Conservation (phyloP, 2,888 invertebrate species). For the Theretra japonica region DNA sequence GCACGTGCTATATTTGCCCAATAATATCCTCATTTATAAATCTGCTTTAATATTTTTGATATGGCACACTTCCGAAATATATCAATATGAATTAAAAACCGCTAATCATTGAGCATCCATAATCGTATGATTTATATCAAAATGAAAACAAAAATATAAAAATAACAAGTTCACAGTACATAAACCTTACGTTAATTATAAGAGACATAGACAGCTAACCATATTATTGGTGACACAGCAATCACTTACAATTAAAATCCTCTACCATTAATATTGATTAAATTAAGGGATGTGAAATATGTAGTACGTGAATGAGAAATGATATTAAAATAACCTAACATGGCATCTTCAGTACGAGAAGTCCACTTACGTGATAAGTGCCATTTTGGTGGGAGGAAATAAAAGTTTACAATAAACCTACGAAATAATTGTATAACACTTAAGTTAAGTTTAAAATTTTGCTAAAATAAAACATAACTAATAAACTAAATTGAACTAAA, state of each 20-base stretch:
- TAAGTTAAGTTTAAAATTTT: slow-evolving; percentile 83
- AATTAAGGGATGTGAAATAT: slow-evolving; percentile 57
- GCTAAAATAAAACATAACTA: slow-evolving; percentile 85
- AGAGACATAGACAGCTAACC: slow-evolving; percentile 75
- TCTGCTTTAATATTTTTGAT: slow-evolving; percentile 53
- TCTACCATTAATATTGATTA: slow-evolving; percentile 70
- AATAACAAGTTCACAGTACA: slow-evolving; percentile 56
- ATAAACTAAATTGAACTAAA: slow-evolving; percentile 85
- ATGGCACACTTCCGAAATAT: slow-evolving; percentile 70
- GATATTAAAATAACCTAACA: slow-evolving; percentile 67
- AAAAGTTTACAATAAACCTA: slow-evolving; percentile 79
- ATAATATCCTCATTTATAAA: slow-evolving; percentile 45
- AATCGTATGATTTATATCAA: slow-evolving; percentile 40
- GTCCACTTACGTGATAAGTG: slow-evolving; percentile 63
- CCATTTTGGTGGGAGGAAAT: slow-evolving; percentile 82
- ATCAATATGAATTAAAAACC: slow-evolving; percentile 47
- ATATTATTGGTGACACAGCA: slow-evolving; percentile 84
- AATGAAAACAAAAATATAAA: slow-evolving; percentile 57
- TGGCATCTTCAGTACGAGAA: slow-evolving; percentile 65
- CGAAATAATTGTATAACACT: slow-evolving; percentile 83
- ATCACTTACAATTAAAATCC: slow-evolving; percentile 74
- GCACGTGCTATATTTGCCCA: slow-evolving; percentile 35
- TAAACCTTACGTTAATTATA: slow-evolving; percentile 66
- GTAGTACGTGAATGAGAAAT: slow-evolving; percentile 49
- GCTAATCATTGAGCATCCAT: slow-evolving; percentile 52